Conservation (phyloP, 2,797 vertebrate genomes). For the Rousettus madagascariensis region DNA sequence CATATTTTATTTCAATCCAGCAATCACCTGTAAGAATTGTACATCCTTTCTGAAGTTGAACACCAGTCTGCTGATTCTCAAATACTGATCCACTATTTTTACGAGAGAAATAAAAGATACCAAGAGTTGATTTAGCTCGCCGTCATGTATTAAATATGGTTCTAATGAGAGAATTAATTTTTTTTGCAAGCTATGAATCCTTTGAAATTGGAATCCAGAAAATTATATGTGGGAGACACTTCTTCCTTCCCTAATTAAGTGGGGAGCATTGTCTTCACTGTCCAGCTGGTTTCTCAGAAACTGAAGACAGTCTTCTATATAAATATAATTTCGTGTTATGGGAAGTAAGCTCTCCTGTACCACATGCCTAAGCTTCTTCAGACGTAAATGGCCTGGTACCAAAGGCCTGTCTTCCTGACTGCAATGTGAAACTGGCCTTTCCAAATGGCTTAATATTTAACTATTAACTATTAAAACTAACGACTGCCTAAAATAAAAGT, state of each 20-base stretch:
- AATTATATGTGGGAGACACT: slow-evolving; percentile 51
- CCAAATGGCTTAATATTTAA: slow-evolving; percentile 56
- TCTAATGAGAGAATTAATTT: slow-evolving; percentile 67
- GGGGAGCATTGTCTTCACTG: slow-evolving; percentile 25
- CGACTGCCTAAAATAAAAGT: slow-evolving; percentile 69
- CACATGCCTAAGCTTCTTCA: background rate
- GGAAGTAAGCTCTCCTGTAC: slow-evolving; percentile 28
- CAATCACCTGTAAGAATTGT: background rate
- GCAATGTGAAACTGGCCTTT: slow-evolving; percentile 52
- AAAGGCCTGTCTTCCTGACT: background rate
- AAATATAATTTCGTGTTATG: slow-evolving; percentile 63
- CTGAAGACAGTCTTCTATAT: slow-evolving; percentile 37
- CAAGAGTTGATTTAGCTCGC: slow-evolving; percentile 45
- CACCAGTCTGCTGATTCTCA: background rate
- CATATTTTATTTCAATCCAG: background rate
- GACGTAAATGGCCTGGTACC: background rate
- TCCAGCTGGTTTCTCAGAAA: slow-evolving; percentile 76
- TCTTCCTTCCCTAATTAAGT: slow-evolving; percentile 65
- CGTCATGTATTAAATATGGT: slow-evolving; percentile 50
- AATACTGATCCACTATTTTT: background rate
- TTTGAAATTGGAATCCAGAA: slow-evolving; percentile 75
- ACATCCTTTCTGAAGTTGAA: background rate
- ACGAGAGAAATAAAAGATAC: background rate
- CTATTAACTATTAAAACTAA: slow-evolving; percentile 67
- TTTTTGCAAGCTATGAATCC: slow-evolving; percentile 55